Base-by-base conservation (phyloP, 2,888 invertebrate species). In the Drosophila kanekoi region DNA sequence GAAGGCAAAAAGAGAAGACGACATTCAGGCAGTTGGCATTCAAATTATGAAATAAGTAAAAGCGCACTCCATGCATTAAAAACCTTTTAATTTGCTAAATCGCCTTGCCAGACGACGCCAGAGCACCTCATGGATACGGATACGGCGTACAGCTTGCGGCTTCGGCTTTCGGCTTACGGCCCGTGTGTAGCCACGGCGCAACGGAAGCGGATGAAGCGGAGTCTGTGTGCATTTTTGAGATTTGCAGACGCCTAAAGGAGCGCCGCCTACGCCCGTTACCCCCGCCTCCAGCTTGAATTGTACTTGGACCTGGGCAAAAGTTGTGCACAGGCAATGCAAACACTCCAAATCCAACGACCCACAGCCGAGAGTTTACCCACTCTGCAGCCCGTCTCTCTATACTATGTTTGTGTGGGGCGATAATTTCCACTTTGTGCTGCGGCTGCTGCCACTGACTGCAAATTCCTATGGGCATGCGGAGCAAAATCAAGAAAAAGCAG, bases 31-130 rank as follows among this genome's bases (percentile, higher is more conserved):
- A 84, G 84, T 75, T 70, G 84, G 80, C 79, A 77, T 85, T 59
- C 69, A 84, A 89, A 90, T 90, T 89, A 90, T 86, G 86, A 89
- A 88, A 85, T 90, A 90, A 90, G 89, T 90, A 80, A 84, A 89
- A 86, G 90, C 87, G 81, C 86, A 89, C 89, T 89, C 75, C 90
- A 89, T 86, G 91, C 91, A 91, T 91, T 91, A 91, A 91, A 90
- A 91, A 84, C 91, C 90, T 91, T 91, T 91, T 91, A 91, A 91
- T 91, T 91, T 91, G 90, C 86, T 91, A 91, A 91, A 91, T 91
- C 90, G 90, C 91, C 90, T 91, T 90, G 87, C 91, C 90, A 91
- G 90, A 90, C 90, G 80, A 73, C 69, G 79, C 37, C 54, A 61
- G 54, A 66, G 68, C 62, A 56, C 40, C 77, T 61, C 57, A 61